Evolutionary conservation across 2,797 vertebrate genomes (phyloP), one percentile per base, ranked within the genome.

Genomic region (Chlorospingus semifuscus): DNA sequence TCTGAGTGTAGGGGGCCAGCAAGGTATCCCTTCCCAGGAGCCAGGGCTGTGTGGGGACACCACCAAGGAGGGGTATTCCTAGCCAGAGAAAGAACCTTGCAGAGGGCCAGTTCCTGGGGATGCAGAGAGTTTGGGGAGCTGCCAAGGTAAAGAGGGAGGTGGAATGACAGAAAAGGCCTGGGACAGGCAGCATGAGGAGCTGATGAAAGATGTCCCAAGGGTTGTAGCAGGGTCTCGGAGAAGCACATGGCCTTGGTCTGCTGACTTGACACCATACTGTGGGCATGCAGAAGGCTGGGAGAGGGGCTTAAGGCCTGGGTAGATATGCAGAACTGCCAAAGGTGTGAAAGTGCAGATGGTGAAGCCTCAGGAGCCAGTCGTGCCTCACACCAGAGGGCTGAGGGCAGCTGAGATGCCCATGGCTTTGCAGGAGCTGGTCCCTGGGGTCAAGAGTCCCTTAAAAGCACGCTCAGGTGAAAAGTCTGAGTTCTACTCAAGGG

Each of bases 391-490:
- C 21, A 16, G n/a, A 32, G 8, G 16, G 21, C 37, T 34, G 47
- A 83, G 26, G 42, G 49, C 53, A 49, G 19, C 18, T 65, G 63
- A 0, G 1, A 29, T 52, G 39, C 30, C 30, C 15, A 0, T 0
- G 1, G 59, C n/a, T 68, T 29, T 61, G 18, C 0, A 1, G 23
- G 16, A 22, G 2, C n/a, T 42, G 11, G 11, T 77, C 17, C 20
- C 21, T 1, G 1, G 8, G 6, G 5, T 23, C 29, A 14, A 3
- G 7, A 63, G 29, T 24, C 15, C 71, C 12, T 60, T 37, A 27
- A 17, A 61, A 42, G 11, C 8, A 13, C 0, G 0, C 15, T 70
- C 0, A 0, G 14, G 21, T 37, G 20, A 16, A 47, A 87, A 41
- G 27, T 26, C 63, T 39, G 17, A 11, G 8, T 44, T 42, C 23